These are phyloP conservation scores for Channa striata DNA, from an alignment of 2,797 vertebrate genomes.

Conservation along the genomic window DNA sequence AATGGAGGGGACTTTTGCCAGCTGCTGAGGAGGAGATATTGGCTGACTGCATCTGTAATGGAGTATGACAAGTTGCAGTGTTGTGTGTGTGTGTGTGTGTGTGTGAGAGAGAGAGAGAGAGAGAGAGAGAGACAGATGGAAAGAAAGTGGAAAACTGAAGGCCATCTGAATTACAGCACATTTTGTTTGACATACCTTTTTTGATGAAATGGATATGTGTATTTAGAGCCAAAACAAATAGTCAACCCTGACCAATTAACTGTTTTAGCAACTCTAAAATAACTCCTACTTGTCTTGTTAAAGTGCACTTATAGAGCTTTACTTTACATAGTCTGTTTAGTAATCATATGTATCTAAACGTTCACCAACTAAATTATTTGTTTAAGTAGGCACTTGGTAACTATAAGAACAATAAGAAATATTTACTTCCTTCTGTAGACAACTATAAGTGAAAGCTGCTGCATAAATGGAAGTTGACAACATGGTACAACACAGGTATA, in stretches of 20 bases:
- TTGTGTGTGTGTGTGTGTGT: slow-evolving; percentile 9
- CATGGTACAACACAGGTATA: too few species aligned
- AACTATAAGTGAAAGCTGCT: too few species aligned
- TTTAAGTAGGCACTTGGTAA: too few species aligned
- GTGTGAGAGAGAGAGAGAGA: neutral
- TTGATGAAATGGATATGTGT: neutral
- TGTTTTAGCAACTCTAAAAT: neutral
- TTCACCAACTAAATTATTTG: too few species aligned
- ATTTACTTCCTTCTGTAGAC: too few species aligned
- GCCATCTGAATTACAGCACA: neutral
- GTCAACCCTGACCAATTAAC: too few species aligned
- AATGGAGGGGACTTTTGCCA: slow-evolving; percentile 72
- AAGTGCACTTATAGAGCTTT: too few species aligned
- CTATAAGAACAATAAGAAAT: too few species aligned
- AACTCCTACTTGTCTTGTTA: too few species aligned
- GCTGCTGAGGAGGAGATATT: slow-evolving; percentile 60
- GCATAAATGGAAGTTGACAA: too few species aligned
- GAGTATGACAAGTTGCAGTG: slow-evolving; percentile 54
- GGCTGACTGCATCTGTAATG: slow-evolving; percentile 60
- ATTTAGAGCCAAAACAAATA: neutral
- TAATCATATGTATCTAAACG: too few species aligned
- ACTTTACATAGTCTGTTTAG: too few species aligned
- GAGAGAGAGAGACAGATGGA: neutral
- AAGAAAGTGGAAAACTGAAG: slow-evolving; percentile 10
- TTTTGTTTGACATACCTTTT: slow-evolving; percentile 6